phyloP scores from a whole-genome alignment of 1,140 invertebrate genomes.

The Lucilia sericata region DNA sequence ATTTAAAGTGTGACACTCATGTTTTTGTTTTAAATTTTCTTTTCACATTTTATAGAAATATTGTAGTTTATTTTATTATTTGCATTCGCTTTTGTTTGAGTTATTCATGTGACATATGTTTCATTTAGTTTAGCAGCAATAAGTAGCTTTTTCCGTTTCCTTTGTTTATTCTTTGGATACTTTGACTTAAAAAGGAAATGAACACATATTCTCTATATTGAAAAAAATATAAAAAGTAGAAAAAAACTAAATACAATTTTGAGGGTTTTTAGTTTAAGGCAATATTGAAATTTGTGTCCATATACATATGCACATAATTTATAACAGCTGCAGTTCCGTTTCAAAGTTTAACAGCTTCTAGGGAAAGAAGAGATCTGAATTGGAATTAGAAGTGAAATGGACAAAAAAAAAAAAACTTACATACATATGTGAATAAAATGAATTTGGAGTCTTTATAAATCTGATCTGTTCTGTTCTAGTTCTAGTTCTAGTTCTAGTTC shows the following conservation, averaged over 20 bases:
- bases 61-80: not conserved
- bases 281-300: conserved; percentile 7
- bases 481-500: no score
- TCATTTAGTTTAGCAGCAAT: not conserved
- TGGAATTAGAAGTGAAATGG: no score
- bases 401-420: not conserved
- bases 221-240: no score
- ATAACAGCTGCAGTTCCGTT: conserved; percentile 15
- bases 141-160: conserved; percentile 3
- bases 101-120: conserved; percentile 6
- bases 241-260: not conserved
- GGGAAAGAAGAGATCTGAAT: not conserved
- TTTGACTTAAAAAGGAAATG: not conserved
- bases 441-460: no score
- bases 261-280: not conserved
- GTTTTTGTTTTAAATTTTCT: not conserved
- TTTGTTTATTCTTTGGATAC: not conserved
- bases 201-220: not conserved
- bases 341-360: not conserved
- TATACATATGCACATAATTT: conserved; percentile 10
- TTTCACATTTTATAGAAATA: no score
- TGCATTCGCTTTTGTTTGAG: not conserved
- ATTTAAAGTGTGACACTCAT: not conserved
- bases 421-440: no score
- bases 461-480: no score